These are phyloP conservation scores for Gallirallus australis DNA, from an alignment of 2,797 vertebrate species.

Conservation along the genomic window DNA sequence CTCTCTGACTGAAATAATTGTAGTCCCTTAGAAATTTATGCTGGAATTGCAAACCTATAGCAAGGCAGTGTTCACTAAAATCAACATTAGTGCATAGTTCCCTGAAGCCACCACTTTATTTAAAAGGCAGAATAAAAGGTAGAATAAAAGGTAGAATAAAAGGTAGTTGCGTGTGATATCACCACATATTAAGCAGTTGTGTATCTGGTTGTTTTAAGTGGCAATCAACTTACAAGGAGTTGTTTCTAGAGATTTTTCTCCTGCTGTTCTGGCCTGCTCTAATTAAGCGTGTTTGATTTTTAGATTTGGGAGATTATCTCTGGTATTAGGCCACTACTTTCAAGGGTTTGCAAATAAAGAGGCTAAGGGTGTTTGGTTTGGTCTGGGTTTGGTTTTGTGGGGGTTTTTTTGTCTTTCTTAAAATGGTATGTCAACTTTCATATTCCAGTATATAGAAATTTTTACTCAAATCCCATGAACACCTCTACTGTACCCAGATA, in stretches of 20 bases:
- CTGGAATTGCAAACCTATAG: background rate
- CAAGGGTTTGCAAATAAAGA: slow-evolving; percentile 3
- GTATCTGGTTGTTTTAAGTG: background rate
- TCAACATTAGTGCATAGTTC: background rate
- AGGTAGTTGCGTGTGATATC: background rate
- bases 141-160: background rate
- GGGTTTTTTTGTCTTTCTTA: background rate
- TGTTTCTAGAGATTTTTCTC: background rate
- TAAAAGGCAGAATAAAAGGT: slow-evolving; percentile 9
- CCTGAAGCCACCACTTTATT: background rate
- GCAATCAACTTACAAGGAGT: background rate
- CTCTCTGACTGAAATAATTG: background rate
- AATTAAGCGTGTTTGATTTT: slow-evolving; percentile 31
- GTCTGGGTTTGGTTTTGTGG: background rate
- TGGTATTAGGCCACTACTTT: background rate
- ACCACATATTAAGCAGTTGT: background rate
- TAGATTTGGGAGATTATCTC: slow-evolving; percentile 32
- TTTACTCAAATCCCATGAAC: background rate
- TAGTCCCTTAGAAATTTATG: background rate
- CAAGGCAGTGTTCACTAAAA: background rate
- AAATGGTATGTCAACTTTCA: background rate
- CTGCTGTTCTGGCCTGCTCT: background rate
- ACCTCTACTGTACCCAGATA: background rate
- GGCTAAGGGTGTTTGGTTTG: background rate
- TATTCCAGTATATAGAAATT: background rate